phyloP scores from a whole-genome alignment of 2,113 vertebrate genomes.

The Romanogobio albipinnatus region DNA sequence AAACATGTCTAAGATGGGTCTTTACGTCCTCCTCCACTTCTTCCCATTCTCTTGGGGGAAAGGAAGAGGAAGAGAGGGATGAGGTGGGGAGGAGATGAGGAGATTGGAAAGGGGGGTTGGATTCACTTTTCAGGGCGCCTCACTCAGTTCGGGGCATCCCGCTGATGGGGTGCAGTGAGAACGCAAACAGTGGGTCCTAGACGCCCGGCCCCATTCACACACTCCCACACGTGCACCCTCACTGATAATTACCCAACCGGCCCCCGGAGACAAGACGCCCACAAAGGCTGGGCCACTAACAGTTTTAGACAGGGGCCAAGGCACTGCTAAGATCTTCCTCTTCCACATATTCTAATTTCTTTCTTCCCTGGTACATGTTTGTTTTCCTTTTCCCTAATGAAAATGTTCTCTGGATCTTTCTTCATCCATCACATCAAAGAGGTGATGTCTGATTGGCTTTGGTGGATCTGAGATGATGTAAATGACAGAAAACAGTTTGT shows the following conservation, averaged over 20 bases:
- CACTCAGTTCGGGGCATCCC: conserved; percentile 18
- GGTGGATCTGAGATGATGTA: neutral
- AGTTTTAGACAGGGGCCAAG: conserved; percentile 70
- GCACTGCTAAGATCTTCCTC: conserved; percentile 62
- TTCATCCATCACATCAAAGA: conserved; percentile 33
- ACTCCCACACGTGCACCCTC: conserved; percentile 67
- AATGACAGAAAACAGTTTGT: neutral
- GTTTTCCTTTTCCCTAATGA: conserved; percentile 68
- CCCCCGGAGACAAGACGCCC: conserved; percentile 67
- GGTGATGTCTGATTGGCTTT: conserved; percentile 34
- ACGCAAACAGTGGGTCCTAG: conserved; percentile 40
- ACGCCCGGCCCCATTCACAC: conserved; percentile 44
- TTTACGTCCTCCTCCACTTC: conserved; percentile 58
- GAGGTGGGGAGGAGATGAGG: conserved; percentile 48
- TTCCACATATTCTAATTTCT: conserved; percentile 51
- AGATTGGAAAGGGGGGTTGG: conserved; percentile 47
- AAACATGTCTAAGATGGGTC: conserved; percentile 72
- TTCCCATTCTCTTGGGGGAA: conserved; percentile 55
- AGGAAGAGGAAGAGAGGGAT: conserved; percentile 27
- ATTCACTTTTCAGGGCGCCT: conserved; percentile 45
- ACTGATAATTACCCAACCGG: conserved; percentile 72
- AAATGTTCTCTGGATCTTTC: conserved; percentile 63
- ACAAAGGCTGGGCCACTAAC: conserved; percentile 68
- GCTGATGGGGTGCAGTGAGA: conserved; percentile 44
- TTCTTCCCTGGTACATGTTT: conserved; percentile 66